Evolutionary conservation across 92 coral and sea anemone species (phyloP), one percentile per base, ranked within the genome.

Genomic region (Paramuricea clavata): DNA sequence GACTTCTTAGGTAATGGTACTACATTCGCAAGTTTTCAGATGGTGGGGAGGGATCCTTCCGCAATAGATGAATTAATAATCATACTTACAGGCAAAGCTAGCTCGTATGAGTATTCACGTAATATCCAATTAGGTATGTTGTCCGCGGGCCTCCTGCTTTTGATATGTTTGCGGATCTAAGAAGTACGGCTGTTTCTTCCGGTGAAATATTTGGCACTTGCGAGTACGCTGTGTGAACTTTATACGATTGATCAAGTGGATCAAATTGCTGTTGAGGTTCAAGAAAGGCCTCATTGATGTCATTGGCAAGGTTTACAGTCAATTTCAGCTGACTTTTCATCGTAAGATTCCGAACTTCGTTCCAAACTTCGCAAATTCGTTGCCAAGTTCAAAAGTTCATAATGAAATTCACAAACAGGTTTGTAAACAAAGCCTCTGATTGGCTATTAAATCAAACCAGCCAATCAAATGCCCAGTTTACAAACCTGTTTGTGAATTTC

Each of bases 41-140:
- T 74, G 33, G 36, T 67, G 25, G 88, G 83, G 42, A 74, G 77
- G 16, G 88, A 25, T 27, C 84, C 89, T 44, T 86, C 52, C 34
- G n/a, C 33, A 19, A 75, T 8, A 2, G 77, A 76, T 42, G 89
- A 75, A 61, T 86, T 86, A 54, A 76, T 86, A 61, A 86, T 26
- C n/a, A 22, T n/a, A 42, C 77, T 61, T 33, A 76, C 70, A 39
- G 89, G 89, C 9, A n/a, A 43, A 59, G 78, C 85, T 13, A 78
- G 70, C 49, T 77, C 85, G 19, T 15, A 25, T 47, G 90, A 22
- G 54, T 19, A 78, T 13, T 86, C 86, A 12, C 52, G 25, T 32
- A 86, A 31, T 23, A 86, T 12, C 89, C 78, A 77, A 76, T 86
- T 86, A 34, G 89, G 85, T 50, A 86, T 77, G 36, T 67, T 64